Percentiles rank a stretch among this genome's conserved stretches.
phyloP scores from a whole-genome alignment of 2,888 invertebrate species.

The Halictus quadricinctus region DNA sequence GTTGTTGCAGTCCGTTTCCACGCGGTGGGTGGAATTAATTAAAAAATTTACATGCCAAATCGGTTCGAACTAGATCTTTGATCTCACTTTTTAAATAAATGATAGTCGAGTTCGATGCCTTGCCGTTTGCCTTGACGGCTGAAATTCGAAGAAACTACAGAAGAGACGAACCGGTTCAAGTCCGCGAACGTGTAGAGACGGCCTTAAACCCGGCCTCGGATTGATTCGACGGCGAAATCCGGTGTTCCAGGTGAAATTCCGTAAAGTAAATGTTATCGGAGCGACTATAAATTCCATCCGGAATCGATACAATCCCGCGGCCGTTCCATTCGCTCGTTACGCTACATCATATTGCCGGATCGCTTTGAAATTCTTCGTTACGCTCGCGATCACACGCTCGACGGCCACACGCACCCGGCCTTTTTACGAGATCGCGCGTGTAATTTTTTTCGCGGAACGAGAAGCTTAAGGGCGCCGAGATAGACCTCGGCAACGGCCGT shows the following conservation, averaged over 20 bases:
- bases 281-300: slow-evolving; percentile 40
- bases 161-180: neutral
- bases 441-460: slow-evolving; percentile 44
- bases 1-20: neutral
- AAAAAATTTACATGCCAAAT: too few relatives aligned
- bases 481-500: slow-evolving; percentile 8
- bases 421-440: slow-evolving; percentile 23
- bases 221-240: slow-evolving; percentile 26
- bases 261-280: slow-evolving; percentile 50
- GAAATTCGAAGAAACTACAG: neutral
- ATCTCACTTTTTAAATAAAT: neutral
- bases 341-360: slow-evolving; percentile 24
- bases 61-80: too few relatives aligned
- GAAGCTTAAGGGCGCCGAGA: slow-evolving; percentile 11
- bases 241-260: slow-evolving; percentile 19
- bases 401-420: neutral
- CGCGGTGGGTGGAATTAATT: too few relatives aligned
- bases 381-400: neutral
- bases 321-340: neutral
- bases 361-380: slow-evolving; percentile 23
- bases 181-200: neutral
- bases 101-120: too few relatives aligned
- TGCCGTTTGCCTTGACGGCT: too few relatives aligned
- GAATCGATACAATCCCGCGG: slow-evolving; percentile 36
- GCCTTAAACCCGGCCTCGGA: neutral